These are phyloP conservation scores for Junonia oenone DNA, from an alignment of 2,888 invertebrate genomes.

Conservation along the genomic window DNA sequence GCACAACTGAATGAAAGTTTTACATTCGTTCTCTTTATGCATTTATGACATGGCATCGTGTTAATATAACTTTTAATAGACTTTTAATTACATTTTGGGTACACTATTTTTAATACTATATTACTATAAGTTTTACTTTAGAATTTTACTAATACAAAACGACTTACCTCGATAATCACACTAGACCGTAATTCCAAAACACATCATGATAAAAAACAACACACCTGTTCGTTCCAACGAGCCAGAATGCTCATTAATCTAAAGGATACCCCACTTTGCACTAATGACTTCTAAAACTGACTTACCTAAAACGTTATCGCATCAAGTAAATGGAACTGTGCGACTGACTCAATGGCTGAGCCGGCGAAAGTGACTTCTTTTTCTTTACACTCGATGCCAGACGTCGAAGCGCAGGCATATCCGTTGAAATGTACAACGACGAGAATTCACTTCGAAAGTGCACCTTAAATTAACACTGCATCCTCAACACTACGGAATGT, in stretches of 20 bases:
- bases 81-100: neutral
- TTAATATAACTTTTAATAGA: neutral
- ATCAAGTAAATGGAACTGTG: conserved; percentile 62
- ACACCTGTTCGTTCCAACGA: conserved; percentile 26
- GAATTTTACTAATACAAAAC: neutral
- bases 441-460: conserved; percentile 38
- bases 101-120: neutral
- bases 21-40: no score
- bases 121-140: neutral
- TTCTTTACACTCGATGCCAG: conserved; percentile 72
- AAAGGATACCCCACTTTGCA: conserved; percentile 44
- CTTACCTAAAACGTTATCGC: conserved; percentile 78
- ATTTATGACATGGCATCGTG: no score
- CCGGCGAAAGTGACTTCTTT: conserved; percentile 62
- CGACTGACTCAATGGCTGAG: conserved; percentile 49
- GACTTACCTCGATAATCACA: neutral
- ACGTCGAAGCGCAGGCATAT: conserved; percentile 69
- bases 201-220: conserved; percentile 14
- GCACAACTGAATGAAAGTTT: no score
- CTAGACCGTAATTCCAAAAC: neutral
- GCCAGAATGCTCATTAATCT: conserved; percentile 37
- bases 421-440: conserved; percentile 56
- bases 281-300: conserved; percentile 52
- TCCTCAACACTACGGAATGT: conserved; percentile 49
- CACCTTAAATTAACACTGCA: conserved; percentile 47